Base-by-base conservation (phyloP, 2,888 invertebrate species). In the Papilio demoleus region DNA sequence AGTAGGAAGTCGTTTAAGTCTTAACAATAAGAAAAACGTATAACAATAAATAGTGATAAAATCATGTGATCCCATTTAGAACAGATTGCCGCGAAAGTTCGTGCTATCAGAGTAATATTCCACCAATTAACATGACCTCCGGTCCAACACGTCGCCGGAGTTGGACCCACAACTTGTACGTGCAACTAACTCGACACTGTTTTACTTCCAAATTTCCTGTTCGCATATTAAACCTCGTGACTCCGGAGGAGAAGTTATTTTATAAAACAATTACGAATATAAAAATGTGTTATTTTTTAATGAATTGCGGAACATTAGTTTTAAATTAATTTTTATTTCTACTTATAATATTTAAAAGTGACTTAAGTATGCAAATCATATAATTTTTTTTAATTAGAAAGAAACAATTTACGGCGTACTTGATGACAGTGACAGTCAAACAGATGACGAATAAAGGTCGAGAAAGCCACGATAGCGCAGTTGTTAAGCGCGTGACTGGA, bases 41-140 rank as follows among this genome's bases (percentile, higher is more conserved):
- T 12, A 50, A 12, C 14, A 50, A 50, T 14, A 50, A 22, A 50
- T 50, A 22, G 12, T 50, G 12, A 22, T 47, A 47, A 50, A 14
- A 50, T 22, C 14, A n/a, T 53, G 27, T 8, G 24, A 27, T 53
- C n/a, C 53, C n/a, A n/a, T n/a, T n/a, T n/a, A n/a, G 27, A n/a
- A 4, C 53, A 27, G 53, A n/a, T 27, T 27, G 22, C 1, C 14
- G 53, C n/a, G n/a, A n/a, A 27, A 53, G 9, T 45, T 45, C 9
- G 17, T 17, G 12, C 27, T 45, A 61, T 61, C 31, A 27, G 61
- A 42, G 61, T 27, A 61, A 45, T 31, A 61, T 12, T 27, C 45
- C 40, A 45, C 61, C 42, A 27, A 42, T 61, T 61, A 61, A 61
- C 42, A 42, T 42, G 61, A 61, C 42, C 61, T 61, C 61, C 14